Evolutionary conservation across 2,797 vertebrate species (phyloP).

Genomic region (Takifugu ocellatus): DNA sequence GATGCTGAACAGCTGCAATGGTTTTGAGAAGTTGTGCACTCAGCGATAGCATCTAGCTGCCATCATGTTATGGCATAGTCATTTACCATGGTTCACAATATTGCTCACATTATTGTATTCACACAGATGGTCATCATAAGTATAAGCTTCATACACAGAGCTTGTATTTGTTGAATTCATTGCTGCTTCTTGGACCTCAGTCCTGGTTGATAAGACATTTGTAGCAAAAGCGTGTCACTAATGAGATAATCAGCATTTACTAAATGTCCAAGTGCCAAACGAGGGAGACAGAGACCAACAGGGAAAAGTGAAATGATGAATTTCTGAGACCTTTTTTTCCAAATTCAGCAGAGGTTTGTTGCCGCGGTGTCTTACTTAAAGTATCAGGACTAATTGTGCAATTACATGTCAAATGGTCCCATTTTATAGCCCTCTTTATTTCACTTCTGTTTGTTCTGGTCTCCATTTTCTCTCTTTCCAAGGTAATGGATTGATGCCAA

Average conservation of each 20-base stretch:
- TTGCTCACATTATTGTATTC: constrained; percentile 32
- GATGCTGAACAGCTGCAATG: constrained; percentile 11
- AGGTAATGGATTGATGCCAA: neutral
- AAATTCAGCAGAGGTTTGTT: constrained; percentile 26
- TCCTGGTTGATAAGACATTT: constrained; percentile 11
- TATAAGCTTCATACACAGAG: constrained; percentile 14
- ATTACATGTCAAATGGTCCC: neutral
- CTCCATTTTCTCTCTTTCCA: neutral
- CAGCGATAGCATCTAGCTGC: constrained; percentile 11
- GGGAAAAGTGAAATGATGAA: constrained; percentile 34
- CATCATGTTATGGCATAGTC: constrained; percentile 21
- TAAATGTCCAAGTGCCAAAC: constrained; percentile 32
- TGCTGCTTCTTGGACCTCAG: constrained; percentile 20
- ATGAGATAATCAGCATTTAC: constrained; percentile 42
- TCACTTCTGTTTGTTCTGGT: constrained; percentile 7
- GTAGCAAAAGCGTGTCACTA: constrained; percentile 6
- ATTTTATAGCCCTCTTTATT: constrained; percentile 2
- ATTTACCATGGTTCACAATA: constrained; percentile 48
- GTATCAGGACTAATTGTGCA: constrained; percentile 18
- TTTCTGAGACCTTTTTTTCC: constrained; percentile 25
- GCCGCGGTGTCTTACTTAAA: constrained; percentile 23
- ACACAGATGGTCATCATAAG: constrained; percentile 26
- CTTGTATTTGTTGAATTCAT: constrained; percentile 7
- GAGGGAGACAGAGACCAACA: constrained; percentile 22
- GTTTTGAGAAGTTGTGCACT: constrained; percentile 11